Conservation (phyloP, 2,113 vertebrate genomes). For the Corvus hawaiiensis region DNA sequence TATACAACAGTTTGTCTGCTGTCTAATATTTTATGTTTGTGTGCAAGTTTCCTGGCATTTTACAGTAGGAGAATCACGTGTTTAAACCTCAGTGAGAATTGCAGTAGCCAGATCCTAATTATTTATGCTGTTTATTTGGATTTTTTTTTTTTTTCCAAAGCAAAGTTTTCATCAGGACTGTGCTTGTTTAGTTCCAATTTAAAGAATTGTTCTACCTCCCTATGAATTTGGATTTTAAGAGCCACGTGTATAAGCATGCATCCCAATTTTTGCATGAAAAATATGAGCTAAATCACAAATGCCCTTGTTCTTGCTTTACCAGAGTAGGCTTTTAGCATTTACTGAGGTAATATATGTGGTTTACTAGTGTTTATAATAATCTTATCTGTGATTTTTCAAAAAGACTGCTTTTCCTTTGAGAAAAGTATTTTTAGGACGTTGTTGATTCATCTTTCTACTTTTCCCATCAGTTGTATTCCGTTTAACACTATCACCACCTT, state of each 20-base stretch:
- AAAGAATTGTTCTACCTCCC: background rate
- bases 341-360: background rate
- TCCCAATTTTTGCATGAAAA: constrained; percentile 7
- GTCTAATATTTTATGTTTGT: background rate
- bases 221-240: background rate
- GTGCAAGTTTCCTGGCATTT: background rate
- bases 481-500: background rate
- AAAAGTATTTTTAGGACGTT: background rate
- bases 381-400: background rate
- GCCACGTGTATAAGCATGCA: background rate
- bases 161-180: background rate
- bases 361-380: background rate
- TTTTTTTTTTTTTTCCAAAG: background rate
- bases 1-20: background rate
- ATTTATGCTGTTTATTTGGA: background rate
- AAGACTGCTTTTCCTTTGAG: background rate
- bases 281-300: background rate
- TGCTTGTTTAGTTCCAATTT: background rate
- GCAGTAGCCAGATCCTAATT: background rate
- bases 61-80: background rate
- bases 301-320: background rate
- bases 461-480: background rate
- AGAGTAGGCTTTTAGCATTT: background rate
- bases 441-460: background rate
- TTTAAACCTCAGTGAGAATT: background rate